A percentile compares a stretch with the other conserved stretches of the same genome.
Evolutionary conservation across 2,113 vertebrate genomes (phyloP).

Genomic region (Oncorhynchus kisutch): DNA sequence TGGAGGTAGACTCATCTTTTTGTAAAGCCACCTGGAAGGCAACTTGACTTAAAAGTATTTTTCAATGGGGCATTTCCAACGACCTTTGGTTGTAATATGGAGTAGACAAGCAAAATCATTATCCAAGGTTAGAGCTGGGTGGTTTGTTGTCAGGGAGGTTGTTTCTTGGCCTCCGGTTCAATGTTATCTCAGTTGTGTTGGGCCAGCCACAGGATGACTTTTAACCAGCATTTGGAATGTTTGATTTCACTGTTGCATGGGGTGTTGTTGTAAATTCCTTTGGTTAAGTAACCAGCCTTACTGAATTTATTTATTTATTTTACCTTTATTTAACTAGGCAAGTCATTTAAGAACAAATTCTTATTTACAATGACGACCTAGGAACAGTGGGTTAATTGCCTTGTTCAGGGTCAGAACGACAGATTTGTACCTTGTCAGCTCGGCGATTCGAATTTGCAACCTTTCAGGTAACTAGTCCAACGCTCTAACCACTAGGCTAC

Average conservation of each 20-base stretch:
- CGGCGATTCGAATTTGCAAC: too few species aligned
- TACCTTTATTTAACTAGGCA: too few species aligned
- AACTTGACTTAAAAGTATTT: not conserved
- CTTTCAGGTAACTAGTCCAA: too few species aligned
- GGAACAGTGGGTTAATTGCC: too few species aligned
- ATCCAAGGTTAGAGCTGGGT: not conserved
- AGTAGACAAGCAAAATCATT: not conserved
- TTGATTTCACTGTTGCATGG: not conserved
- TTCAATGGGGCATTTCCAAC: not conserved
- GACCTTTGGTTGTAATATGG: not conserved
- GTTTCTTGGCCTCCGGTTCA: not conserved
- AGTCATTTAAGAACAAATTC: too few species aligned
- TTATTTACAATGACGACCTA: too few species aligned
- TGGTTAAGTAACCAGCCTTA: not conserved
- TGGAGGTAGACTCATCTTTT: not conserved
- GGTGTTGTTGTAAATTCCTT: not conserved
- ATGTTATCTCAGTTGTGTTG: not conserved
- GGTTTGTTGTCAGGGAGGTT: not conserved
- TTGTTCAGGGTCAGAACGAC: too few species aligned
- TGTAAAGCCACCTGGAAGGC: not conserved
- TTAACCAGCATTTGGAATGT: not conserved
- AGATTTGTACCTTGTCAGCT: too few species aligned
- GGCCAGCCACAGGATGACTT: not conserved
- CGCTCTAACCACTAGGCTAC: too few species aligned
- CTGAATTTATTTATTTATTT: too few species aligned